phyloP scores from a whole-genome alignment of 92 coral and sea anemone genomes.

The Palythoa grandis region DNA sequence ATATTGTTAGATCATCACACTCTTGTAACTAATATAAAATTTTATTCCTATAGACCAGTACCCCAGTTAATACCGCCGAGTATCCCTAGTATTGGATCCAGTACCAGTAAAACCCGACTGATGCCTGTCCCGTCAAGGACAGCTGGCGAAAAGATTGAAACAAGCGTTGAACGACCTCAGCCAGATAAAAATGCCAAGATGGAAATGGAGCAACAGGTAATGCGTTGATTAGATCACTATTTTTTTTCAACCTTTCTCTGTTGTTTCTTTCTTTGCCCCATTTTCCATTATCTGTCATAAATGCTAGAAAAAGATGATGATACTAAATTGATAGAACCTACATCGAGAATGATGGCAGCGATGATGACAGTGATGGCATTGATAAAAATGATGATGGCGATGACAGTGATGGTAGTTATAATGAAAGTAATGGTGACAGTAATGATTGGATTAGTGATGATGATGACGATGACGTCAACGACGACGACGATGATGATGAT shows the following conservation, averaged over 20 bases:
- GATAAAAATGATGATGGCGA: neutral
- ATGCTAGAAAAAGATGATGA: neutral
- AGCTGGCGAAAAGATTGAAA: neutral
- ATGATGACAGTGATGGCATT: neutral
- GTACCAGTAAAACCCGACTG: neutral
- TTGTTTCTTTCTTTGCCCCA: neutral
- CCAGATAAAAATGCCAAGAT: conserved; percentile 33
- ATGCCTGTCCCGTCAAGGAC: conserved; percentile 21
- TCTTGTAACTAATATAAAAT: neutral
- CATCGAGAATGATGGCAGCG: neutral
- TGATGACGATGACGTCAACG: neutral
- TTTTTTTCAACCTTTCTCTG: neutral
- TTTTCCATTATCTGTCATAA: neutral
- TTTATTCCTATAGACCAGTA: neutral
- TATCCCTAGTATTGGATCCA: neutral
- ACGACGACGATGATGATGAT: neutral
- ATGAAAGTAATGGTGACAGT: neutral
- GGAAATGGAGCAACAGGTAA: conserved; percentile 37
- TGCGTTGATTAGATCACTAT: neutral
- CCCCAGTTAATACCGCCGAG: conserved; percentile 32
- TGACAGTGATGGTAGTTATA: neutral
- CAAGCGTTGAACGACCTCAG: conserved; percentile 5
- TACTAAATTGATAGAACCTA: neutral
- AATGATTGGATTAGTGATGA: neutral
- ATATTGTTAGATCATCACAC: neutral